Evolutionary conservation across 2,888 invertebrate genomes (phyloP), one percentile per base, ranked within the genome.

Genomic region (Ochropleura plecta): DNA sequence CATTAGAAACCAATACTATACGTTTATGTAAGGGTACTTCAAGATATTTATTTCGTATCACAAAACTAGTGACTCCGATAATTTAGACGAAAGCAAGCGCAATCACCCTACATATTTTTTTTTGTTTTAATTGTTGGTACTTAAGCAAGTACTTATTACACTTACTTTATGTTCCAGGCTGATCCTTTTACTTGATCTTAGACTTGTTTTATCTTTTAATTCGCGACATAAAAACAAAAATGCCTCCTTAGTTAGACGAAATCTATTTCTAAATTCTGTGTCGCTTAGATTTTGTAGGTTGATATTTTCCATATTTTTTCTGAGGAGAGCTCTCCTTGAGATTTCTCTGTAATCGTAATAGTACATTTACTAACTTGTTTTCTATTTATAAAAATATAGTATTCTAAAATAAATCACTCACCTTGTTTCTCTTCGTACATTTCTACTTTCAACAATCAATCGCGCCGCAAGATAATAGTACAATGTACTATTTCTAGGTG

Each of bases 101-200:
- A 30, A 30, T 30, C 30, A 30, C 30, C 30, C 30, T 30, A 30
- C 30, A 30, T n/a, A n/a, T n/a, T 30, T 30, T 30, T 30, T 30
- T 30, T 30, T 30, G 30, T 30, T 30, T 30, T 30, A 30, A 30
- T 30, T 30, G 30, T 30, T 30, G 30, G 30, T 30, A 30, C 30
- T 30, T 30, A 30, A 30, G 30, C 30, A 30, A 30, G 30, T 30
- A 30, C 30, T 30, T 30, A 20, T n/a, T 48, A 48, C 14, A 64
- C 64, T 48, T 48, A 48, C 48, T 64, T 30, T 51, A 20, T 49
- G 64, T 49, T 64, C 64, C 64, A 65, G 64, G 64, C 64, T 40
- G 49, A 40, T 49, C 64, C 64, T 65, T 65, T 16, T 64, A 64
- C 30, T 64, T 64, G 64, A 64, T 64, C 9, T 64, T 64, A 64